Base-by-base conservation (phyloP, 1,140 invertebrate species). In the Globodera rostochiensis region DNA sequence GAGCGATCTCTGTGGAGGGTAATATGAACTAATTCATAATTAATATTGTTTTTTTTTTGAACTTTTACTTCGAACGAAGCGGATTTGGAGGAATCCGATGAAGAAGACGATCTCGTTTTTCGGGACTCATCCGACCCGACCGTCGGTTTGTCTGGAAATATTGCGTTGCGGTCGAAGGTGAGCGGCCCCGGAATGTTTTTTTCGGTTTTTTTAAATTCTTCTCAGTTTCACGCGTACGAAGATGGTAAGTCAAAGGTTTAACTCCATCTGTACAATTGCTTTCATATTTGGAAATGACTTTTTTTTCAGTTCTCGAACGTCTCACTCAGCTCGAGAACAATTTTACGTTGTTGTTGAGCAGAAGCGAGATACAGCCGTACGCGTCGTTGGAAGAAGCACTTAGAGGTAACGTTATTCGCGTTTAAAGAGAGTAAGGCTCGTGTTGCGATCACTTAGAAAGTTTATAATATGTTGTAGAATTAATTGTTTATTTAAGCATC, bases 291-390 rank as follows among this genome's bases (percentile, higher is more conserved):
- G 36, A 53, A 53, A 53, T 74, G 25, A 47, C 21, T 47, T 74
- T 73, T 21, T 47, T 74, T 73, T 82, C 84, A 15, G 81, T 89
- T 50, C 80, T 90, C 21, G 87, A 89, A 49, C 36, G 86, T 36
- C 77, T 89, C 36, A 87, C 88, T 13, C 79, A 80, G 19, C 77
- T 89, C 47, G 88, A 89, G 73, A 89, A 89, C 67, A 89, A 89
- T 75, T 90, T 89, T 67, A 85, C 88, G 13, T 71, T 89, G 8
- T 74, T 89, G 46, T 70, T 89, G 13, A 89, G 87, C 67, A 77
- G 88, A n/a, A 86, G 84, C 1, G 79, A 87, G 11, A 85, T 89
- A 11, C 75, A 79, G 19, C 81, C 87, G 1, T 89, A 89, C 69
- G 88, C 79, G 1, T 80, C 87, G 0, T 76, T 89, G 73, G 87